Percentiles rank a stretch among this genome's conserved stretches.
These are phyloP conservation scores for Lepilemur ruficaudatus DNA, from an alignment of 2,797 vertebrate species.

Conservation along the genomic window DNA sequence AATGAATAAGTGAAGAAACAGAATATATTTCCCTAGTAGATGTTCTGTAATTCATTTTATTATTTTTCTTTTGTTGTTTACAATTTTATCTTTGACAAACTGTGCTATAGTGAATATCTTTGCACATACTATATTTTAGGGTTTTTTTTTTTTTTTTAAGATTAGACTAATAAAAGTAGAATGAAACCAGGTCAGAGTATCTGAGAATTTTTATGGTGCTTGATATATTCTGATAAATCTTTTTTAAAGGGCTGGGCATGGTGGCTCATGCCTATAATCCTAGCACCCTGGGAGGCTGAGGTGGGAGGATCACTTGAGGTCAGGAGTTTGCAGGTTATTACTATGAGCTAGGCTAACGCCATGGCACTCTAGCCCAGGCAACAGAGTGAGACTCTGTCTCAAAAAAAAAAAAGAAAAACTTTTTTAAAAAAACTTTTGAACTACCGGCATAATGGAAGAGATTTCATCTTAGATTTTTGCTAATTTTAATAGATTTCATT, in stretches of 20 bases:
- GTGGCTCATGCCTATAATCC: no score
- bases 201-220: conserved; percentile 15
- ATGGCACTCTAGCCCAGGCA: no score
- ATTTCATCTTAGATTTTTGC: conserved; percentile 41
- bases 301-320: no score
- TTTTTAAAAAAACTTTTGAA: not conserved
- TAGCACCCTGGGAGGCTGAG: no score
- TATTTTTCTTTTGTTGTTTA: conserved; percentile 32
- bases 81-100: not conserved
- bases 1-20: not conserved
- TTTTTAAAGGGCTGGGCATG: not conserved
- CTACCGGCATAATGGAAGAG: not conserved
- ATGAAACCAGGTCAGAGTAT: not conserved
- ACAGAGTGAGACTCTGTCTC: no score
- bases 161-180: not conserved
- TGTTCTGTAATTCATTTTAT: not conserved
- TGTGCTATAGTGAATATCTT: not conserved
- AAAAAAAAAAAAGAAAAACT: not conserved
- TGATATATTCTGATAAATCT: conserved; percentile 17
- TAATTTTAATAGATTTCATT: conserved; percentile 37
- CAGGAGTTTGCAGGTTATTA: no score
- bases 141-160: not conserved
- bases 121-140: not conserved
- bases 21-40: not conserved
- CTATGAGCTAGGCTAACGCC: no score